Evolutionary conservation across 1,140 invertebrate genomes (phyloP).

Genomic region (Cydia amplana): DNA sequence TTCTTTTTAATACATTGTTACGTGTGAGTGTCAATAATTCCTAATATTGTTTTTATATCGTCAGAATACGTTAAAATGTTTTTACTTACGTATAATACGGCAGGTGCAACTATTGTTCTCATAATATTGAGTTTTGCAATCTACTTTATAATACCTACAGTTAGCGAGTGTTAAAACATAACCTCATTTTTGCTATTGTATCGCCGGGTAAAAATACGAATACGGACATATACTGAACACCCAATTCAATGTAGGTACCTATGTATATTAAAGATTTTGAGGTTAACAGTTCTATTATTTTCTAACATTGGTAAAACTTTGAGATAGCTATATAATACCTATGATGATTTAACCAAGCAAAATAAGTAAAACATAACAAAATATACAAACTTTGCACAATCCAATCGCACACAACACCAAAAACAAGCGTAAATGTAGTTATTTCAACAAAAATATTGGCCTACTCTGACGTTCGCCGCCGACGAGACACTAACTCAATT

Average conservation of each 20-base stretch:
- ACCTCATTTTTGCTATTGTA: too few species aligned
- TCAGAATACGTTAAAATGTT: too few species aligned
- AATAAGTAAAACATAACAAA: background rate
- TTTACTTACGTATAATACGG: too few species aligned
- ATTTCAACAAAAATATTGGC: slow-evolving; percentile 39
- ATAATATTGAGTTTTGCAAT: too few species aligned
- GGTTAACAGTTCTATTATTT: background rate
- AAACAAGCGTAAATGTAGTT: slow-evolving; percentile 22
- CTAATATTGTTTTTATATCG: too few species aligned
- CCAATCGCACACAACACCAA: slow-evolving; percentile 17
- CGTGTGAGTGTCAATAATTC: too few species aligned
- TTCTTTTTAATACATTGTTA: too few species aligned
- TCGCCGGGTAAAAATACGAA: too few species aligned
- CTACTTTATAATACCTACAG: too few species aligned
- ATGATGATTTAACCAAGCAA: background rate
- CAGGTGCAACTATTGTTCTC: too few species aligned
- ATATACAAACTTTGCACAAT: slow-evolving; percentile 20
- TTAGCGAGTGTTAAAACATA: too few species aligned
- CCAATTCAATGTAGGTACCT: background rate
- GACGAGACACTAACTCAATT: slow-evolving; percentile 67
- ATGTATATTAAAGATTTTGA: background rate
- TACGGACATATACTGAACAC: too few species aligned
- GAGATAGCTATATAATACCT: background rate
- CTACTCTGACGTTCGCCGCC: slow-evolving; percentile 40
- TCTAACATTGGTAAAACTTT: background rate